Conservation (phyloP, 2,888 invertebrate species). For the Sipha maydis region DNA sequence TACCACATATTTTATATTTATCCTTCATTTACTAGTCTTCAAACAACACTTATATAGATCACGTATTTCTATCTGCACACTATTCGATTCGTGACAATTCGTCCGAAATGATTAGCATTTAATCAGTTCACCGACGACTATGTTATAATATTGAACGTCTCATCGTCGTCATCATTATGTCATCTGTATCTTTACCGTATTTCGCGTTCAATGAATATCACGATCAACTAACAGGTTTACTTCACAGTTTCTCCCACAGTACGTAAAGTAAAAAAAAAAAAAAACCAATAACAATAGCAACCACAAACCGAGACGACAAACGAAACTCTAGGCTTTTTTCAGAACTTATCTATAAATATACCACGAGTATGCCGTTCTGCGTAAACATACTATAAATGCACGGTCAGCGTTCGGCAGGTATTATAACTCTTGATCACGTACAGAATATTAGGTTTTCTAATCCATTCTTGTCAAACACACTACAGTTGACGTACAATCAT, state of each 20-base stretch:
- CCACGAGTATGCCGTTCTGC: too few relatives aligned
- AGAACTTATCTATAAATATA: too few relatives aligned
- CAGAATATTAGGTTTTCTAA: too few relatives aligned
- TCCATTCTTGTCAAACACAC: too few relatives aligned
- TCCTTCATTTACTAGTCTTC: neutral
- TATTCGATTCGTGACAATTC: neutral
- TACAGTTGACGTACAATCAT: too few relatives aligned
- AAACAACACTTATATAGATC: neutral
- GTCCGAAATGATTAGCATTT: neutral
- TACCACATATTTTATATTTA: neutral
- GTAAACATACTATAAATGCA: too few relatives aligned
- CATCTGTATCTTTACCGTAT: neutral
- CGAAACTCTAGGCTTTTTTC: too few relatives aligned
- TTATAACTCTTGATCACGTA: too few relatives aligned
- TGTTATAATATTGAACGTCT: neutral
- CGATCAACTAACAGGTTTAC: neutral
- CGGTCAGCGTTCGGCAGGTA: too few relatives aligned
- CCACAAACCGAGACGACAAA: neutral
- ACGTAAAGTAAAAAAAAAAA: neutral
- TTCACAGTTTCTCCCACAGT: neutral
- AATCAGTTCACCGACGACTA: too few relatives aligned
- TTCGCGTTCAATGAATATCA: neutral
- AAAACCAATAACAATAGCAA: neutral
- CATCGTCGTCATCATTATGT: neutral
- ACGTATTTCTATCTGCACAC: neutral